Conservation (phyloP, 1,140 invertebrate genomes). For the Penaeus indicus region DNA sequence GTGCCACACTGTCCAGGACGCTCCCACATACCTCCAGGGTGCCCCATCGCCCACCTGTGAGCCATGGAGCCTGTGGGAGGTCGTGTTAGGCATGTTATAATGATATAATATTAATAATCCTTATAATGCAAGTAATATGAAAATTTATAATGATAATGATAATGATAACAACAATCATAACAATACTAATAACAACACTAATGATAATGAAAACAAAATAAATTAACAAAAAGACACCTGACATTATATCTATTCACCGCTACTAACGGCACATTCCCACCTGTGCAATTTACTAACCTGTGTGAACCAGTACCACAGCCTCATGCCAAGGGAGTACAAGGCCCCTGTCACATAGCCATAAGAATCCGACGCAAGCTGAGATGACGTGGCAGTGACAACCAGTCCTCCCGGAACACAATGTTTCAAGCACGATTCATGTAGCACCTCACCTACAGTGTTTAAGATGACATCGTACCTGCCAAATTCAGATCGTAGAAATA, state of each 20-base stretch:
- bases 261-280: conserved; percentile 68
- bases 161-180: too few relatives aligned
- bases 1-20: conserved; percentile 73
- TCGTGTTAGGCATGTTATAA: conserved; percentile 24
- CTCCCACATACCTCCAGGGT: conserved; percentile 63
- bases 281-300: conserved; percentile 69
- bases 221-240: too few relatives aligned
- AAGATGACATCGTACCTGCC: conserved; percentile 75
- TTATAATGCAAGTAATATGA: too few relatives aligned
- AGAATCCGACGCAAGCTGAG: conserved; percentile 74
- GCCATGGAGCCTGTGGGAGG: conserved; percentile 48
- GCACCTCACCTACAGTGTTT: conserved; percentile 72
- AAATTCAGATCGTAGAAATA: conserved; percentile 56
- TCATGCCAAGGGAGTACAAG: conserved; percentile 72
- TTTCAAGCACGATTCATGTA: conserved; percentile 71
- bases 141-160: too few relatives aligned
- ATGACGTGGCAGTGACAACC: conserved; percentile 72
- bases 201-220: too few relatives aligned
- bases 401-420: conserved; percentile 72
- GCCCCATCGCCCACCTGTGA: conserved; percentile 48
- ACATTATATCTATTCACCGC: too few relatives aligned
- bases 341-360: conserved; percentile 74
- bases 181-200: too few relatives aligned
- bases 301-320: conserved; percentile 70
- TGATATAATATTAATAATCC: too few relatives aligned